Base-by-base conservation (phyloP, 1,140 invertebrate genomes). In the Aphelinus certus region DNA sequence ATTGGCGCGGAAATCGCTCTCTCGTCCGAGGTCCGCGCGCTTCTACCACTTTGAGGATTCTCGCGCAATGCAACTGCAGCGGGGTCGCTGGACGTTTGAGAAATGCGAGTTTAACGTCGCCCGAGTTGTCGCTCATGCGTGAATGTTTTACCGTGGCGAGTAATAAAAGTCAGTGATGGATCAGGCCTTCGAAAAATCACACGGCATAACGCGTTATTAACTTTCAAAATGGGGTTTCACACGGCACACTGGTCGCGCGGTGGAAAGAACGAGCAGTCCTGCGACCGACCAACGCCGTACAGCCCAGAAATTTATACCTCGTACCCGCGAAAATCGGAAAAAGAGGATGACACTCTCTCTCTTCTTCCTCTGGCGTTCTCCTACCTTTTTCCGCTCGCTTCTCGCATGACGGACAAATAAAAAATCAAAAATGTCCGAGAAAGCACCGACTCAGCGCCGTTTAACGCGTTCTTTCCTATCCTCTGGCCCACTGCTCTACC, bases 361-460 rank as follows among this genome's bases (percentile, higher is more conserved):
- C 26, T 66, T 55, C 55, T 42, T 67, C 4, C 48, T 9, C 47
- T 55, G 26, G 26, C 26, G 26, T 26, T 26, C 26, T 26, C 48
- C 55, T 58, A 9, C 48, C 55, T 55, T 57, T 60, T 62, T 48
- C 60, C 5, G 43, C 56, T 49, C 49, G 7, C 51, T 9, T 56
- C 10, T 58, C 64, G 48, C 55, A 46, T 71, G 74, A 62, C 75
- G 69, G 57, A 62, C 10, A 48, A 55, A 76, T 71, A 76, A 76
- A 71, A 72, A 76, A 76, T 57, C 49, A 26, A 58, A 42, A 75
- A 75, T 56, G 61, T 53, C 73, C 61, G 55, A 68, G 45, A 74
- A 62, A 68, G 51, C 58, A 62, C 43, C 43, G 70, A 72, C 49
- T 76, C 75, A 76, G 69, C 75, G 68, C 47, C 69, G 56, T 47